Base-by-base conservation (phyloP, 2,797 vertebrate genomes). In the Hipposideros larvatus region DNA sequence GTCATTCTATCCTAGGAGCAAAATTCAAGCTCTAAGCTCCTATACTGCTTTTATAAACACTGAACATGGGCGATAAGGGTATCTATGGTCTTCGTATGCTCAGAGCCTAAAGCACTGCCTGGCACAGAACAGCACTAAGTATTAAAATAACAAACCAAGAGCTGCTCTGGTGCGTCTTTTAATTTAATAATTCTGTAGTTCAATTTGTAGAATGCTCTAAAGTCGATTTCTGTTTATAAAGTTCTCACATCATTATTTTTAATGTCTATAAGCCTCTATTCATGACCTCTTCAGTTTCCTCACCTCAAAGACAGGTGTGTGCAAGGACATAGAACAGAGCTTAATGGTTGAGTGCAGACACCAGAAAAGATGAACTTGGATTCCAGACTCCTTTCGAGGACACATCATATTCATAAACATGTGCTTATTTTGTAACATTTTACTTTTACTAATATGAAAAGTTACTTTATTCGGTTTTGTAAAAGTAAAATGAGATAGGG, bases 221-320 rank as follows among this genome's bases (percentile, higher is more conserved):
- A 61, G 16, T 55, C 53, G 85, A n/a, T 68, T 78, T 89, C 68
- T 84, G 15, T 68, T 94, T 77, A 59, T 66, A 66, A 93, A 91
- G 16, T 84, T 73, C 79, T 84, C 65, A 63, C 11, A 68, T 43
- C 26, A 68, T 73, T 59, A 70, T 92, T 24, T 51, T 89, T 46
- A 41, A 77, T 57, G 14, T 51, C 66, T 43, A 41, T 86, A 90
- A 79, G 55, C 21, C 15, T 70, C 19, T 70, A 68, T 48, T 83
- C 13, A 28, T 16, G 37, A 65, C 15, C 4, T 61, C 43, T 77
- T 46, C 6, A 31, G 19, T 66, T 41, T 90, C 18, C 48, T 75
- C 57, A 75, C 26, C 0, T 9, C 0, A 0, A 78, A 61, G 34
- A 68, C 14, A 87, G 18, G 21, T 55, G 28, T n/a, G 46, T 34